Conservation (phyloP, 2,113 vertebrate genomes). For the Elephas maximus region DNA sequence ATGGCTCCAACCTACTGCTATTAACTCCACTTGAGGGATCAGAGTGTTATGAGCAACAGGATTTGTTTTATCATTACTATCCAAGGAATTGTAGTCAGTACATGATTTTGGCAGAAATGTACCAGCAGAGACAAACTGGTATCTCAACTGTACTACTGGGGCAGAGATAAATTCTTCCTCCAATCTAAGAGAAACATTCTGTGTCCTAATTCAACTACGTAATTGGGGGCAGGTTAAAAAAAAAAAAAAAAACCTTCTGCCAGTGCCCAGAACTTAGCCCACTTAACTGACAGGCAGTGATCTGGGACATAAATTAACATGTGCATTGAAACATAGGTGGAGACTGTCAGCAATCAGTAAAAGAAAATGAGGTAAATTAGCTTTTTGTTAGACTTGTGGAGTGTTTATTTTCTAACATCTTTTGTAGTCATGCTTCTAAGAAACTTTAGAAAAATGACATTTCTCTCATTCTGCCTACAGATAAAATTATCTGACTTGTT, state of each 20-base stretch:
- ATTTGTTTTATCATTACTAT: constrained; percentile 71
- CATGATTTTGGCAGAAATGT: constrained; percentile 64
- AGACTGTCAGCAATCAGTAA: neutral
- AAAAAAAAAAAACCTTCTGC: neutral
- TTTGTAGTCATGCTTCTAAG: neutral
- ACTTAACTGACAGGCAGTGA: neutral
- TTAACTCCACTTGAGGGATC: constrained; percentile 79
- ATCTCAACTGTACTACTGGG: constrained; percentile 59
- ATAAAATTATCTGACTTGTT: neutral
- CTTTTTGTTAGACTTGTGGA: neutral
- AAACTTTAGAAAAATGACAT: neutral
- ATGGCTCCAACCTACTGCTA: neutral
- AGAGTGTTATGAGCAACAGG: constrained; percentile 63
- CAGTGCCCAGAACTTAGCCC: neutral
- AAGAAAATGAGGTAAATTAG: constrained; percentile 25
- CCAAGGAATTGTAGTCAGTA: constrained; percentile 54
- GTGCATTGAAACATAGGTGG: neutral
- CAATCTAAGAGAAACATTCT: constrained; percentile 28
- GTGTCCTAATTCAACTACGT: neutral
- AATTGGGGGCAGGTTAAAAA: neutral
- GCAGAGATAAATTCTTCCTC: constrained; percentile 54
- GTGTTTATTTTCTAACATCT: constrained; percentile 7
- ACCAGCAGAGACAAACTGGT: constrained; percentile 57
- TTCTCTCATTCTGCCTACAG: neutral
- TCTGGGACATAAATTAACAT: neutral